Base-by-base conservation (phyloP, 2,888 invertebrate genomes). In the Rotaria macrura region DNA sequence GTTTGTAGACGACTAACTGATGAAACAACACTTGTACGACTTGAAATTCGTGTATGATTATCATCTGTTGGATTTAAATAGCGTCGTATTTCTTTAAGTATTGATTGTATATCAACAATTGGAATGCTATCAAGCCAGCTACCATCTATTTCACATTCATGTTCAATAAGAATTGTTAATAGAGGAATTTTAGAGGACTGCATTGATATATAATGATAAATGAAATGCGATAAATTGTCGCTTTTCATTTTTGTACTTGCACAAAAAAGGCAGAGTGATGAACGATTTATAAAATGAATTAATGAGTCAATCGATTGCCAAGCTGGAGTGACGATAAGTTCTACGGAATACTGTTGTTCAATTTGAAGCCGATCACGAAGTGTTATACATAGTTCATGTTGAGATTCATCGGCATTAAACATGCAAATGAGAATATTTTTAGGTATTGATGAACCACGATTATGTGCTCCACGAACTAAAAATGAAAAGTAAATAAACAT, bases 181-280 rank as follows among this genome's bases (percentile, higher is more conserved):
- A 79, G 3, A 9, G 79, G 79, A 12, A n/a, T 79, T n/a, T 79
- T 79, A 12, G 9, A n/a, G 25, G 40, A 25, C n/a, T 43, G 79
- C 40, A 12, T 12, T 2, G 43, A 79, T 12, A 65, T 14, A 34
- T 65, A 43, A 43, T 79, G 43, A 79, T 43, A 25, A 25, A 79
- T 40, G n/a, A 43, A 65, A 79, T 43, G 79, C 14, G 79, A 79
- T 40, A 79, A 40, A 79, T 79, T 79, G n/a, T 79, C 79, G n/a
- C 7, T 25, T 79, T 79, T 79, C 79, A 79, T 79, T 25, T 40
- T 0, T 23, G 25, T 79, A 79, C 43, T 79, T 43, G 43, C 79
- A 43, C 79, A 79, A 25, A 79, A 43, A n/a, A 79, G 40, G 2
- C 25, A 6, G 3, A 79, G n/a, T n/a, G 40, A 43, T 43, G 40